These are phyloP conservation scores for Stomatorhinus ivindoensis DNA, from an alignment of 2,113 vertebrate species.

Conservation along the genomic window DNA sequence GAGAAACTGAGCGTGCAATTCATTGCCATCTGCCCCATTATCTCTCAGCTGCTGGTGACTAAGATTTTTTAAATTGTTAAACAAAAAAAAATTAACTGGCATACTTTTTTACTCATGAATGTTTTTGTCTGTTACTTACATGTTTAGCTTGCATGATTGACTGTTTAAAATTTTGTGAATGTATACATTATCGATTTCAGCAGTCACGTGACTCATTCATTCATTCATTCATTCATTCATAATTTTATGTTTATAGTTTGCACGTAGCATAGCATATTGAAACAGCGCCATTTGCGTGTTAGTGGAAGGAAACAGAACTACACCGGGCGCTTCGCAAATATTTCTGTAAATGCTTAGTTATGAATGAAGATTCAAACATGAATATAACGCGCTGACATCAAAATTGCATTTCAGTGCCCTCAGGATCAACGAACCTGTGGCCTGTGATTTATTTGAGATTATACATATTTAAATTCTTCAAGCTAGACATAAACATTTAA, in stretches of 20 bases:
- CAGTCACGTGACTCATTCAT: background rate
- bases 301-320: background rate
- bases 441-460: background rate
- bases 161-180: background rate
- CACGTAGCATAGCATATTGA: background rate
- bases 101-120: background rate
- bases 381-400: background rate
- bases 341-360: background rate
- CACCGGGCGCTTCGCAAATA: background rate
- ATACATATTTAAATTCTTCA: background rate
- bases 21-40: background rate
- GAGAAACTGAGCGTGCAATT: background rate
- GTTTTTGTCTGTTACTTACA: background rate
- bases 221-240: background rate
- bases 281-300: background rate
- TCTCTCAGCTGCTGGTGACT: background rate
- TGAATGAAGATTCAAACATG: background rate
- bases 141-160: too few relatives aligned
- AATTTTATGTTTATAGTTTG: background rate
- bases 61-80: background rate
- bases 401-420: background rate
- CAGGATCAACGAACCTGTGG: background rate
- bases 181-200: background rate
- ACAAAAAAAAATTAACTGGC: background rate
- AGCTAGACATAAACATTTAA: background rate